These are phyloP conservation scores for Pocillopora damicornis DNA, from an alignment of 64 coral and sea anemone genomes.

Conservation along the genomic window DNA sequence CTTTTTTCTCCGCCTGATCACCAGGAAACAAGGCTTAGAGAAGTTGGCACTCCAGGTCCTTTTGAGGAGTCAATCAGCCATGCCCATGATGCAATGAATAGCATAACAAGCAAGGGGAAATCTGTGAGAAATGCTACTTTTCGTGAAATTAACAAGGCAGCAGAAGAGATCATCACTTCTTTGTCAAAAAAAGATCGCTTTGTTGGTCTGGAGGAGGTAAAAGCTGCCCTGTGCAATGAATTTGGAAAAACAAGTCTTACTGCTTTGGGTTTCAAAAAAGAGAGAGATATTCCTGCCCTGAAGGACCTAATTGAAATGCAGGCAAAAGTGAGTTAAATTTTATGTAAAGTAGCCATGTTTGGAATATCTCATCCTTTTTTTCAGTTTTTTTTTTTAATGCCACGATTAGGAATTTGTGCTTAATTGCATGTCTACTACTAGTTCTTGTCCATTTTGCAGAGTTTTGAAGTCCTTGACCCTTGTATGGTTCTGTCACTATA, in stretches of 20 bases:
- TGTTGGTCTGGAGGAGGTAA: conserved; percentile 69
- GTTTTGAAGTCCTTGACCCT: too few species aligned
- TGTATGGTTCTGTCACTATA: too few species aligned
- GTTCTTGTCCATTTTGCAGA: too few species aligned
- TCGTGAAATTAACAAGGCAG: conserved; percentile 58
- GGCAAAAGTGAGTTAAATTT: conserved; percentile 51
- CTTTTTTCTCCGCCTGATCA: background rate
- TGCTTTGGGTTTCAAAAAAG: conserved; percentile 41
- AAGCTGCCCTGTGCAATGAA: conserved; percentile 43
- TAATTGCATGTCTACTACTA: too few species aligned
- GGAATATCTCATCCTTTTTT: background rate
- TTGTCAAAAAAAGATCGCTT: conserved; percentile 37
- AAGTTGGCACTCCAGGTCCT: conserved; percentile 37
- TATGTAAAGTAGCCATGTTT: too few species aligned
- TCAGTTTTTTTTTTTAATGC: background rate
- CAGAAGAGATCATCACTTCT: conserved; percentile 41
- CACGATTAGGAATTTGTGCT: too few species aligned
- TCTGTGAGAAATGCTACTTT: background rate
- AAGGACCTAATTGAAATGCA: conserved; percentile 60
- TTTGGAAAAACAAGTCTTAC: conserved; percentile 50
- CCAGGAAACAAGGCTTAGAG: conserved; percentile 13
- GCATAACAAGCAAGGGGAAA: background rate
- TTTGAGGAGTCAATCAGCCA: conserved; percentile 60
- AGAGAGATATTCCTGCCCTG: conserved; percentile 49
- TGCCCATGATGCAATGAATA: conserved; percentile 13